Percentiles rank a stretch among this genome's conserved stretches.
Evolutionary conservation across 2,797 vertebrate genomes (phyloP).

Genomic region (Coilia nasus): DNA sequence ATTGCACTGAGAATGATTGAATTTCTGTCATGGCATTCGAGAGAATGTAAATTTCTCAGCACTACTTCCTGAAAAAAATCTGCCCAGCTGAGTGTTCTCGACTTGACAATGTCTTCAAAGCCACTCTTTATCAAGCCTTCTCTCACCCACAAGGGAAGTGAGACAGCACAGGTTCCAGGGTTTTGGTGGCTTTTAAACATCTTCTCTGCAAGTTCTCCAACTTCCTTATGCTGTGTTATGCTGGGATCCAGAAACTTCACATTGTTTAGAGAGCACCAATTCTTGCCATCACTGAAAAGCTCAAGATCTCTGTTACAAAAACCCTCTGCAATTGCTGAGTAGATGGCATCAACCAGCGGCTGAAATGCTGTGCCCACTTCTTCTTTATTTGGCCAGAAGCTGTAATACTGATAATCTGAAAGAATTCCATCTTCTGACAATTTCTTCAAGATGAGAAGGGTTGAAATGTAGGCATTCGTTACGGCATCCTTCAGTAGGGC

Average conservation of each 20-base stretch:
- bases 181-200: constrained; percentile 69
- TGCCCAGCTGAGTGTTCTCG: constrained; percentile 75
- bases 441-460: constrained; percentile 72
- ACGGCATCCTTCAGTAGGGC: constrained; percentile 76
- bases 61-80: constrained; percentile 73
- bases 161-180: constrained; percentile 65
- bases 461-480: constrained; percentile 71
- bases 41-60: constrained; percentile 72
- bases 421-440: constrained; percentile 74
- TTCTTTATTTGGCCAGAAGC: constrained; percentile 78
- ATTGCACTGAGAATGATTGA: constrained; percentile 78
- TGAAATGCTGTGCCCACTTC: constrained; percentile 75
- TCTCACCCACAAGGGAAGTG: constrained; percentile 76
- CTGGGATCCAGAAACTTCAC: constrained; percentile 76
- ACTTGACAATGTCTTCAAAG: constrained; percentile 57
- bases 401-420: constrained; percentile 74
- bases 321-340: constrained; percentile 66
- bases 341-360: constrained; percentile 79
- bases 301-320: constrained; percentile 53
- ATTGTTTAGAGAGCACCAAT: constrained; percentile 75
- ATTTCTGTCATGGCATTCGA: constrained; percentile 70
- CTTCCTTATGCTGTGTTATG: constrained; percentile 63
- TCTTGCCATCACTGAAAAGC: constrained; percentile 77
- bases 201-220: constrained; percentile 65
- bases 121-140: constrained; percentile 67